phyloP scores from a whole-genome alignment of 2,113 vertebrate genomes.

The Pogonocichla stellata region DNA sequence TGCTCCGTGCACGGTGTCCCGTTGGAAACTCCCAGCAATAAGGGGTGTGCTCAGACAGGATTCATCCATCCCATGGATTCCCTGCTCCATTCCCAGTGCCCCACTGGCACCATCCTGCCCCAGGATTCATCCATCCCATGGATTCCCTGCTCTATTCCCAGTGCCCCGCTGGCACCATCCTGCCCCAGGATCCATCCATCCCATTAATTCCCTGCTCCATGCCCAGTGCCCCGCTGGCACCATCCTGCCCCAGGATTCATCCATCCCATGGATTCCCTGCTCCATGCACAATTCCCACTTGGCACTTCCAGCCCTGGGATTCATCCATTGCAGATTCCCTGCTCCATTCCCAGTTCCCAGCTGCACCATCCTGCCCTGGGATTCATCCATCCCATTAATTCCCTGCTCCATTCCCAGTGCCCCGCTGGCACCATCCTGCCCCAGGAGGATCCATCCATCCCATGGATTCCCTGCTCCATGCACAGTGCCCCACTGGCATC shows the following conservation, averaged over 20 bases:
- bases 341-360: too few relatives aligned
- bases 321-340: neutral
- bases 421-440: too few relatives aligned
- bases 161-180: too few relatives aligned
- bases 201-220: neutral
- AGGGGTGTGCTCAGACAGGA: rapidly evolving
- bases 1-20: rapidly evolving
- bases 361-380: neutral
- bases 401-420: too few relatives aligned
- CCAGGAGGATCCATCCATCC: neutral
- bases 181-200: rapidly evolving
- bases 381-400: neutral
- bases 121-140: rapidly evolving
- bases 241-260: neutral
- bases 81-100: neutral
- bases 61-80: neutral
- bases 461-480: rapidly evolving
- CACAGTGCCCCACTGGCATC: rapidly evolving
- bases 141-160: neutral
- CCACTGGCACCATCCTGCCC: rapidly evolving
- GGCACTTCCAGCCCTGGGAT: neutral
- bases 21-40: neutral
- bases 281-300: neutral
- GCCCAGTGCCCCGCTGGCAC: too few relatives aligned
- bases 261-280: neutral